Conservation (phyloP, 2,113 vertebrate genomes). For the Murina feae region DNA sequence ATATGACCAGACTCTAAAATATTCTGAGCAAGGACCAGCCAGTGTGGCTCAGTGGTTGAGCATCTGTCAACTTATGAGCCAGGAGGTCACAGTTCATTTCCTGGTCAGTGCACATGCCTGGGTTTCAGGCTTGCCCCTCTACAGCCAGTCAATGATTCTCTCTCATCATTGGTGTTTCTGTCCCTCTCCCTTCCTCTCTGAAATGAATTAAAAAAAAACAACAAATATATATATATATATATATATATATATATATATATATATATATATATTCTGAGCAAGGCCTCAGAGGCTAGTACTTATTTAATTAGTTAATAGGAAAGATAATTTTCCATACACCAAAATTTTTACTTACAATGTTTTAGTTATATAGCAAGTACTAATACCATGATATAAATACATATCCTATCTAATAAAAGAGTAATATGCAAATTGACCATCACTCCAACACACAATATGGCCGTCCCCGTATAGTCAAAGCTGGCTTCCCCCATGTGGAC, state of each 20-base stretch:
- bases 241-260: no score
- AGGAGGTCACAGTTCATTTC: not conserved
- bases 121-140: no score
- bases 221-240: not conserved
- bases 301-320: constrained; percentile 7
- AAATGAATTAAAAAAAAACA: no score
- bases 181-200: not conserved
- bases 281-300: not conserved
- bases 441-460: no score
- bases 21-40: not conserved
- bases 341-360: constrained; percentile 6
- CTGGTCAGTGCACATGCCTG: not conserved
- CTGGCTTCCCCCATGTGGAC: no score
- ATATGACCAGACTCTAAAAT: not conserved
- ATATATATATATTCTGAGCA: not conserved
- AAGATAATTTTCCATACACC: not conserved
- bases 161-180: not conserved
- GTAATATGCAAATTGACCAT: no score
- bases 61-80: not conserved
- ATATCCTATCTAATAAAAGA: no score
- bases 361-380: not conserved
- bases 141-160: not conserved
- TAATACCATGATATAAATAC: not conserved
- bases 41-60: not conserved
- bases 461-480: no score